Evolutionary conservation across 2,888 invertebrate species (phyloP), one percentile per base, ranked within the genome.

Genomic region (Magallana nippona): DNA sequence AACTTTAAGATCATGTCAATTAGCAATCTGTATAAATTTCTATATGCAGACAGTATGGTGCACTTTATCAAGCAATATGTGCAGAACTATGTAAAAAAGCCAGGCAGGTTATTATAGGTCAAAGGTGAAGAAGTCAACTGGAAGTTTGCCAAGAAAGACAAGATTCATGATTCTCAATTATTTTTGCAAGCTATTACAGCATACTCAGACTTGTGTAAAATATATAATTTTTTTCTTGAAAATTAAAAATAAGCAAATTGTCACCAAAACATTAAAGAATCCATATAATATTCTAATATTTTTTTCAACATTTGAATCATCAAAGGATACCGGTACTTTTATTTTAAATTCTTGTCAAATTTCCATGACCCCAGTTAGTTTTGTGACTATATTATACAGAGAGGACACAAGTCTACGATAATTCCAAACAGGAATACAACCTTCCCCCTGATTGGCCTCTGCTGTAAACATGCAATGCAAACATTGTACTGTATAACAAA

Each of bases 401-500:
- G 32, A 71, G 22, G 32, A 3, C 22, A 71, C 22, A 27, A 5
- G 27, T 71, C 22, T 2, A 71, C 10, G 19, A 19, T 0, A 22
- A 63, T 15, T 15, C 32, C 15, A 71, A 27, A 27, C 71, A 22
- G 27, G 27, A 71, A 71, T 71, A 71, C 71, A 71, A 71, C 71
- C 71, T 71, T 71, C 22, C 15, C 71, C 71, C 71, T 71, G 71
- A 71, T 27, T 71, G 11, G 22, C 32, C 15, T 71, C 27, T 15
- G 13, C 71, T 71, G 71, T 71, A 32, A 27, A 71, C 71, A 71
- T 71, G 71, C 71, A 71, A 71, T 27, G 71, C 32, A 71, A 71
- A 71, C 71, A 71, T 27, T 32, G 32, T 71, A 22, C 44, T 8
- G 44, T 44, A 71, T 27, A 71, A 71, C 27, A 27, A 15, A 13